Evolutionary conservation across 2,888 invertebrate genomes (phyloP), one percentile per base, ranked within the genome.

Genomic region (Ceraclea dissimilis): DNA sequence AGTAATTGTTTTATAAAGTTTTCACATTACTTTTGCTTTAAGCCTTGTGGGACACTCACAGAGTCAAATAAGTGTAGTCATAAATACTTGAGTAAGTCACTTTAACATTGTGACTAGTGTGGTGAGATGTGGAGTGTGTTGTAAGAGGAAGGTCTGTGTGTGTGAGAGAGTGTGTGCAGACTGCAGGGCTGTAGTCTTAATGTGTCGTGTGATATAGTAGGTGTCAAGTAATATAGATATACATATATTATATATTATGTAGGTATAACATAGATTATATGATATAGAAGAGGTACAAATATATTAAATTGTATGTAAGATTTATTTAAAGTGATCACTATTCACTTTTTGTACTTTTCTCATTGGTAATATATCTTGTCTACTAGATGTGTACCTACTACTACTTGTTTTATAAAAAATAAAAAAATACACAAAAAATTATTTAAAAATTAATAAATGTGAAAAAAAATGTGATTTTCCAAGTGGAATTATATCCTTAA

Each of bases 321-420:
- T 39, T 8, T 5, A n/a, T 39, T 39, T 17, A 46, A 44, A 47
- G 51, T 51, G 56, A 44, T 18, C 47, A 34, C 46, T 52, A 56
- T 58, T 54, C 57, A 59, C 57, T 55, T 61, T 59, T 60, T 60
- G 59, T 61, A 61, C 59, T 61, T 59, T 59, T 60, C 55, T 61
- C 58, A 60, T 58, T 60, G 43, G 49, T 57, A 52, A 52, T 39
- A 49, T 56, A 52, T 51, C 16, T 16, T 39, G 13, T 39, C 49
- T 58, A 52, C 49, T 53, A 53, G 52, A 52, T 56, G 46, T 51
- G 52, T 50, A 51, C 44, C 31, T 54, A 48, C 39, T 55, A 49
- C 21, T 31, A 34, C 48, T 54, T 54, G 51, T 54, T 54, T 51
- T 61, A 53, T 51, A 57, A 57, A 53, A 59, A 31, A 26, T 51